These are phyloP conservation scores for Parasteatoda lunata DNA, from an alignment of 2,888 invertebrate species.

Conservation along the genomic window DNA sequence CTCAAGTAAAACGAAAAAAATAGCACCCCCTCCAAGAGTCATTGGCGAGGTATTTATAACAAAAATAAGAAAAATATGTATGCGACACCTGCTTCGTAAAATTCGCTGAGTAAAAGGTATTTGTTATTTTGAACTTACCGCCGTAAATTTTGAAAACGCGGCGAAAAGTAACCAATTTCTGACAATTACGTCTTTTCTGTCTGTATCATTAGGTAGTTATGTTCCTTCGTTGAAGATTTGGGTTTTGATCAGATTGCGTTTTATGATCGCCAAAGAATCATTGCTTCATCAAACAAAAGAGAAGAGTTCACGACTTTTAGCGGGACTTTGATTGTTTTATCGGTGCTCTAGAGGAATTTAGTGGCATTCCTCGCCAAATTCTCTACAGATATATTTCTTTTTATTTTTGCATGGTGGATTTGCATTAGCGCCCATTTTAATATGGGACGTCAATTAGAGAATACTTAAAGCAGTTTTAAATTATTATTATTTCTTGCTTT, in stretches of 20 bases:
- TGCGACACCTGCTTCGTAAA: constrained; percentile 39
- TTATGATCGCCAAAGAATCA: neutral
- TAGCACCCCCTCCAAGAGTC: neutral
- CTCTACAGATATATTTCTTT: no score
- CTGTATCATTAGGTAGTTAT: constrained; percentile 18
- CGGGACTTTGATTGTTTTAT: neutral
- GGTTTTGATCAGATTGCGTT: neutral
- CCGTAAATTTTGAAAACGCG: constrained; percentile 44
- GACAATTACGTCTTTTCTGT: constrained; percentile 35
- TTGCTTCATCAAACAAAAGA: constrained; percentile 8
- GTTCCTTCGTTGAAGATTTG: neutral
- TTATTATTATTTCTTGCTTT: no score
- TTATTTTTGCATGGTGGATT: no score
- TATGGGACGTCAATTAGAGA: no score
- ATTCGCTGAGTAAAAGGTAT: constrained; percentile 28
- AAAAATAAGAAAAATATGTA: constrained; percentile 11
- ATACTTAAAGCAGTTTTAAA: no score
- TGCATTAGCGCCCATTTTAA: no score
- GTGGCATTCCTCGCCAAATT: neutral
- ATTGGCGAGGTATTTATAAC: neutral
- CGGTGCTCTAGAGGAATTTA: neutral
- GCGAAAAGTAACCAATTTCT: constrained; percentile 51
- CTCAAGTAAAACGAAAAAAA: constrained; percentile 40
- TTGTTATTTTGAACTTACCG: constrained; percentile 29
- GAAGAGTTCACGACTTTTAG: neutral